Conservation (phyloP, 2,888 invertebrate species). For the Cloeon dipterum region DNA sequence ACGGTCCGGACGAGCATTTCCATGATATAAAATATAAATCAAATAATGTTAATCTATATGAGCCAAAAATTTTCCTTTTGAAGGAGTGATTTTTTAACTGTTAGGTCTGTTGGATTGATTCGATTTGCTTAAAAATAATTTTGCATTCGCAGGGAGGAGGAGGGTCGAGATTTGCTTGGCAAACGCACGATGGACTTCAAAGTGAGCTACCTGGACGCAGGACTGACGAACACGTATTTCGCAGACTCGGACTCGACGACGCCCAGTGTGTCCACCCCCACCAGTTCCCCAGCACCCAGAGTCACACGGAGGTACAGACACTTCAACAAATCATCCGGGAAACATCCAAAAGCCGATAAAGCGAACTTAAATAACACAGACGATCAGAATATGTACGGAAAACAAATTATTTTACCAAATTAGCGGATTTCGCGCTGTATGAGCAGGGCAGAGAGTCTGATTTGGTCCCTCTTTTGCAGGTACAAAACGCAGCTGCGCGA, state of each 20-base stretch:
- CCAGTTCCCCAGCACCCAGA: slow-evolving; percentile 27
- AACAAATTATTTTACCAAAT: no score
- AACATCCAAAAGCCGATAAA: no score
- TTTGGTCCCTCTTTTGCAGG: no score
- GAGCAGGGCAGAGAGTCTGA: no score
- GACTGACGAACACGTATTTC: slow-evolving; percentile 74
- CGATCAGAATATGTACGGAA: no score
- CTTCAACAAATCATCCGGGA: no score
- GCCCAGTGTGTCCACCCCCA: slow-evolving; percentile 25
- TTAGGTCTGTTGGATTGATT: no score
- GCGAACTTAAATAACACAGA: no score
- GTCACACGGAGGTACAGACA: slow-evolving; percentile 12
- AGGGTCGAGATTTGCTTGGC: slow-evolving; percentile 87
- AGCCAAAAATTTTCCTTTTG: not conserved
- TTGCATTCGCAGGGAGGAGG: slow-evolving; percentile 66
- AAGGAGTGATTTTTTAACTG: not conserved
- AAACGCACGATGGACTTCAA: slow-evolving; percentile 99
- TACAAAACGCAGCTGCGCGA: slow-evolving; percentile 87
- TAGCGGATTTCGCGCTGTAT: no score
- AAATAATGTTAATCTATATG: not conserved
- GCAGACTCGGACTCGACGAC: slow-evolving; percentile 46
- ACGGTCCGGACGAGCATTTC: not conserved
- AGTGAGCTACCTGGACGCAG: slow-evolving; percentile 89
- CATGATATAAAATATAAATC: not conserved
- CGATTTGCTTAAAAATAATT: not conserved